Evolutionary conservation across 2,113 vertebrate species (phyloP), one percentile per base, ranked within the genome.

Genomic region (Ophthalmolycus amberensis): DNA sequence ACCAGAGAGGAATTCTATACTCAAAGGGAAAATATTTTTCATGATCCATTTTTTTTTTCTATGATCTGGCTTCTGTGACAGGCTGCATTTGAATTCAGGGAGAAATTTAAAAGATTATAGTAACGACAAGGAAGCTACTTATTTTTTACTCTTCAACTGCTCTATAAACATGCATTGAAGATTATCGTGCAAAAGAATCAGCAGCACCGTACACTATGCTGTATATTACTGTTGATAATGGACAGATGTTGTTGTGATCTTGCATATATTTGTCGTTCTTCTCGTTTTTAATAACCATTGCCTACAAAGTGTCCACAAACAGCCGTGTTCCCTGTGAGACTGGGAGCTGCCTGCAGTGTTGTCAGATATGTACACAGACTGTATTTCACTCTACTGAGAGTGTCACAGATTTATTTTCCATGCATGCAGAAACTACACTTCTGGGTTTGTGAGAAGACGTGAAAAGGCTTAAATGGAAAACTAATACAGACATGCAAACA

Each of bases 381-480:
- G 38, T 10, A 63, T 10, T 74, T 77, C 54, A 73, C 77, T 60
- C 0, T 68, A 50, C 37, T 32, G 37, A 83, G 78, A 54, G 69
- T 81, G 85, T 71, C 60, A 34, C 52, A 22, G 71, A 72, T 89
- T 66, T 83, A 14, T 88, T 90, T 89, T 85, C 74, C 78, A 9
- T 69, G 27, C 37, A 34, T 71, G 25, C 60, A 63, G 42, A 80
- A 85, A 78, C 56, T 67, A 34, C 32, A 75, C 66, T 76, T 86
- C 27, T 90, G 88, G 87, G 84, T 89, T 86, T 90, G 82, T 54
- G 29, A 69, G 73, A 67, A 71, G 66, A 82, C 5, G 58, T 27
- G 90, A 74, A 91, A 78, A 64, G 60, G 56, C 67, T 27, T 50
- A 84, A 89, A 85, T 88, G 89, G 87, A 92, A 93, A 93, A 86